Evolutionary conservation across 2,888 invertebrate genomes (phyloP).

Genomic region (Pardosa pseudoannulata): DNA sequence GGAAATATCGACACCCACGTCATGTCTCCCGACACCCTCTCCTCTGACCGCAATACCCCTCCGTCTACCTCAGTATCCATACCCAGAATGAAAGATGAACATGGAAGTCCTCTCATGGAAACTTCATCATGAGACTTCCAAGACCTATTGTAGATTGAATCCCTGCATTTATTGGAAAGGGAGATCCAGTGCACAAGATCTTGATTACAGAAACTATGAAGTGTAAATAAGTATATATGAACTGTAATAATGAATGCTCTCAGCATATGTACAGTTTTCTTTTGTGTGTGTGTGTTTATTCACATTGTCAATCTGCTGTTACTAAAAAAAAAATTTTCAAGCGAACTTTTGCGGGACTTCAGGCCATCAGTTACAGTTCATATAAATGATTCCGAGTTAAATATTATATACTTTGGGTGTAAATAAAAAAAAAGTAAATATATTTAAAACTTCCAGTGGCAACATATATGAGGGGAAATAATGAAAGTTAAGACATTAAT

Average conservation of each 20-base stretch:
- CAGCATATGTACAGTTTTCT: constrained; percentile 3
- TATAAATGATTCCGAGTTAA: too few species aligned
- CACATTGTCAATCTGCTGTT: background rate
- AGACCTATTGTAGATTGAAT: background rate
- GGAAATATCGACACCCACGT: constrained; percentile 35
- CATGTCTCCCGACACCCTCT: constrained; percentile 30
- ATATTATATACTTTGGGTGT: too few species aligned
- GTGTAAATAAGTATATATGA: constrained; percentile 23
- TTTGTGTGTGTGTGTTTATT: constrained; percentile 8
- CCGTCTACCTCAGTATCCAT: constrained; percentile 40
- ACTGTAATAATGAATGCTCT: constrained; percentile 4
- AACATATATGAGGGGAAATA: too few species aligned
- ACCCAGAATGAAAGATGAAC: constrained; percentile 37
- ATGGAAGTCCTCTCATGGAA: constrained; percentile 50
- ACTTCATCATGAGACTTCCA: constrained; percentile 44
- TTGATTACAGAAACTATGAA: constrained; percentile 1
- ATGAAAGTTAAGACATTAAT: too few species aligned
- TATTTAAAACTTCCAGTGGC: too few species aligned
- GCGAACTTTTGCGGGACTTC: too few species aligned
- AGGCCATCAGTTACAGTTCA: too few species aligned
- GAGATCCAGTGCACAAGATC: constrained; percentile 42
- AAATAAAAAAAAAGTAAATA: too few species aligned
- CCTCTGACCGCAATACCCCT: constrained; percentile 27
- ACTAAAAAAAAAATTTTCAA: background rate
- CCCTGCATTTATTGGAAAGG: constrained; percentile 41